Evolutionary conservation across 2,797 vertebrate genomes (phyloP).

Genomic region (Vespertilio murinus): DNA sequence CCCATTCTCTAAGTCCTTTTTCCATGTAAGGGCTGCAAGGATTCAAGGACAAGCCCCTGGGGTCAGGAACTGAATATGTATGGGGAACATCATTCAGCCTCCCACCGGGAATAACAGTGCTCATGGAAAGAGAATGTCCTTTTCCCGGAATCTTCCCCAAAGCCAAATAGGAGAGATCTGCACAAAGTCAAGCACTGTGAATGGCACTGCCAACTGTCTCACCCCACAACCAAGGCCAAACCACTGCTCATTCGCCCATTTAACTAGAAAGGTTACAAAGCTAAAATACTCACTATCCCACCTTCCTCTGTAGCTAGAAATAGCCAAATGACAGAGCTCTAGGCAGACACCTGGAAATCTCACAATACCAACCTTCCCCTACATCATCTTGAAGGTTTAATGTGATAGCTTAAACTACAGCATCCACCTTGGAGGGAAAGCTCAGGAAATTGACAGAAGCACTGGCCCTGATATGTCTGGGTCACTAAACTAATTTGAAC

Average conservation of each 20-base stretch:
- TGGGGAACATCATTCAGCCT: neutral
- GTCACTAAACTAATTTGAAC: neutral
- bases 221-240: neutral
- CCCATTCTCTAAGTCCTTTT: neutral
- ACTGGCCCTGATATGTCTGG: neutral
- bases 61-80: neutral
- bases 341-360: neutral
- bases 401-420: neutral
- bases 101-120: neutral
- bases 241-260: neutral
- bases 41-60: neutral
- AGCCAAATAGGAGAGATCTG: neutral
- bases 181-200: neutral
- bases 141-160: neutral
- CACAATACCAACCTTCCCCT: neutral
- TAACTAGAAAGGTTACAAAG: neutral
- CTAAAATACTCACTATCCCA: neutral
- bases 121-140: neutral
- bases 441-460: neutral
- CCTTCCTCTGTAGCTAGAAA: neutral
- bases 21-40: neutral
- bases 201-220: neutral
- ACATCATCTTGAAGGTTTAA: neutral
- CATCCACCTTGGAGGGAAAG: neutral
- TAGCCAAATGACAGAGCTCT: neutral